Evolutionary conservation across 2,888 invertebrate species (phyloP).

Genomic region (Thyatira batis): DNA sequence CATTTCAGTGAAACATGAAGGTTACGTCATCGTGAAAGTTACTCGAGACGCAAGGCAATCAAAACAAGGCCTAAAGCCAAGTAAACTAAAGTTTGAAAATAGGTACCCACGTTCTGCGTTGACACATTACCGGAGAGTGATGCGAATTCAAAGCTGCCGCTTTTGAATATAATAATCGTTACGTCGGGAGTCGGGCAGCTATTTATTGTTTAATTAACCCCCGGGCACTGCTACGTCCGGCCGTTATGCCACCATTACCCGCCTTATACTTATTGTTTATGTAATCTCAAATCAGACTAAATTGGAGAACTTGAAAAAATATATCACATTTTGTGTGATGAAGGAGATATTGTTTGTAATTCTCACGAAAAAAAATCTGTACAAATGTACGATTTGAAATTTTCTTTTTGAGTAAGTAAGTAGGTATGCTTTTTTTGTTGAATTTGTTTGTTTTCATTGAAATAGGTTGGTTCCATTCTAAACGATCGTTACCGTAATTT

Average conservation of each 20-base stretch:
- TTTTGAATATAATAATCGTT: slow-evolving; percentile 79
- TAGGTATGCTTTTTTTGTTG: neutral
- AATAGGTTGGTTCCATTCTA: no score
- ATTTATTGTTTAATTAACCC: slow-evolving; percentile 81
- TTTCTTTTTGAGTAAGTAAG: neutral
- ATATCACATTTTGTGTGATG: slow-evolving; percentile 4
- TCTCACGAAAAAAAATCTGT: neutral
- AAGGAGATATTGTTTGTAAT: slow-evolving; percentile 5
- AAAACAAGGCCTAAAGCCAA: slow-evolving; percentile 8
- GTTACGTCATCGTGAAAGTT: slow-evolving; percentile 13
- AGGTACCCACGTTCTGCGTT: slow-evolving; percentile 47
- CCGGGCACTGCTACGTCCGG: slow-evolving; percentile 45
- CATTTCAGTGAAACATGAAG: slow-evolving; percentile 5
- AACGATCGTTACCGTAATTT: no score
- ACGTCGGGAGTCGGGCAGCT: slow-evolving; percentile 43
- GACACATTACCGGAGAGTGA: slow-evolving; percentile 80
- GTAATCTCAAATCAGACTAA: slow-evolving; percentile 52
- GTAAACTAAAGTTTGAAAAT: slow-evolving; percentile 40
- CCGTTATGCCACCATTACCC: slow-evolving; percentile 51
- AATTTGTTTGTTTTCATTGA: neutral
- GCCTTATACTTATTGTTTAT: slow-evolving; percentile 64
- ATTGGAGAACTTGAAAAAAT: slow-evolving; percentile 63
- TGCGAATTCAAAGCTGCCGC: slow-evolving; percentile 77
- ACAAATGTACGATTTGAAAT: neutral
- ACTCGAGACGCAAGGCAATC: slow-evolving; percentile 2